These are phyloP conservation scores for Hirtodrosophila alboralis DNA, from an alignment of 2,888 invertebrate species.

Conservation along the genomic window DNA sequence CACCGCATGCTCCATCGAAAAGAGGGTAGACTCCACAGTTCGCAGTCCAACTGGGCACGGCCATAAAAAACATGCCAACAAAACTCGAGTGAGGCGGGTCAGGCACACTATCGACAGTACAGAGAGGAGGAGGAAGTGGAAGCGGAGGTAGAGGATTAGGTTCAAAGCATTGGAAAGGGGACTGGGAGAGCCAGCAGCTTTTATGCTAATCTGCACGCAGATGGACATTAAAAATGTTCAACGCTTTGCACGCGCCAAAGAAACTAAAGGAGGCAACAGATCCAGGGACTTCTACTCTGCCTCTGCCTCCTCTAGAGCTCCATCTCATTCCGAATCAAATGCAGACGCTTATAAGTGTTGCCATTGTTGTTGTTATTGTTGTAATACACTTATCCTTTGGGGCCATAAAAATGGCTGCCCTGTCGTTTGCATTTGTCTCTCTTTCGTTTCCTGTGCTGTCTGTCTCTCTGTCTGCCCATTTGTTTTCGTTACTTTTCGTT, in stretches of 20 bases:
- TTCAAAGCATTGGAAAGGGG: too few relatives aligned
- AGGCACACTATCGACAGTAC: neutral
- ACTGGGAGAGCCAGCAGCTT: slow-evolving; percentile 47
- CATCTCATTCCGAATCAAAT: neutral
- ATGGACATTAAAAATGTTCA: slow-evolving; percentile 73
- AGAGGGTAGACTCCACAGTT: neutral
- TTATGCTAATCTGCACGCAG: slow-evolving; percentile 71
- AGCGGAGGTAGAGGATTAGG: neutral
- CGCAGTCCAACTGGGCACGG: neutral
- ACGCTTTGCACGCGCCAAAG: slow-evolving; percentile 57
- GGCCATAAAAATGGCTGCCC: slow-evolving; percentile 60
- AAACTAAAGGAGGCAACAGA: slow-evolving; percentile 26
- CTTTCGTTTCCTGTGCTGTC: slow-evolving; percentile 23
- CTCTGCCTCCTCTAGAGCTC: neutral
- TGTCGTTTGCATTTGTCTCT: slow-evolving; percentile 62
- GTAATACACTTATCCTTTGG: slow-evolving; percentile 68
- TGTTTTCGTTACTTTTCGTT: slow-evolving; percentile 37
- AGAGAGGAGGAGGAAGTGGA: neutral
- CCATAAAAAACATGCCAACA: slow-evolving; percentile 23
- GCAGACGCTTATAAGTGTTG: slow-evolving; percentile 20
- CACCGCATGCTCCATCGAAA: slow-evolving; percentile 30
- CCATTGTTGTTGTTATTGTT: slow-evolving; percentile 34
- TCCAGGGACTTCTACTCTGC: too few relatives aligned
- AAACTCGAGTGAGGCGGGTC: slow-evolving; percentile 2
- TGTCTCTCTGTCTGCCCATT: slow-evolving; percentile 29